These are phyloP conservation scores for Papilio demoleus DNA, from an alignment of 2,888 invertebrate species.

Conservation along the genomic window DNA sequence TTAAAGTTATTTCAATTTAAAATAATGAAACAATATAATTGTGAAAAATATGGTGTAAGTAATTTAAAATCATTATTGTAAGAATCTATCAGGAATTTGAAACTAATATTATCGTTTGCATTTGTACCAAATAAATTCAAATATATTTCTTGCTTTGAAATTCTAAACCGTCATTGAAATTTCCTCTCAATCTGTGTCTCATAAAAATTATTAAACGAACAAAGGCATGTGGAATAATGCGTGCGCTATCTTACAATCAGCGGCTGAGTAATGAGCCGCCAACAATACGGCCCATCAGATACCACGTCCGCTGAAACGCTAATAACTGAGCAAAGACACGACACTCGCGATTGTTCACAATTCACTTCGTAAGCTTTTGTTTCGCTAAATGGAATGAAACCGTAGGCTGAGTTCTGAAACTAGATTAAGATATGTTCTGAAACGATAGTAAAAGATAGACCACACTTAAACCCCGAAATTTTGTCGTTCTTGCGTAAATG, in stretches of 20 bases:
- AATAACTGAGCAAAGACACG: constrained; percentile 23
- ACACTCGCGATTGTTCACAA: constrained; percentile 23
- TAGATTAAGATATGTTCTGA: too few species aligned
- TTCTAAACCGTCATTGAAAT: constrained; percentile 21
- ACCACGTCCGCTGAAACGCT: constrained; percentile 38
- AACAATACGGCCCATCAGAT: constrained; percentile 58
- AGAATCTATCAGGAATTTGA: too few species aligned
- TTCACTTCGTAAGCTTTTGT: constrained; percentile 14
- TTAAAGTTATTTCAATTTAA: neutral
- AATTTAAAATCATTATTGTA: too few species aligned
- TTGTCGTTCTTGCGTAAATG: too few species aligned
- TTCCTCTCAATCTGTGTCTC: constrained; percentile 47
- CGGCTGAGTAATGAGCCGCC: constrained; percentile 67
- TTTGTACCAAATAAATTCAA: neutral
- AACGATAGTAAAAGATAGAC: too few species aligned
- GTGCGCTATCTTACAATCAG: constrained; percentile 66
- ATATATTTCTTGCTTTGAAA: neutral
- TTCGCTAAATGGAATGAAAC: neutral
- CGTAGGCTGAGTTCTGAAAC: neutral
- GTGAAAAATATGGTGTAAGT: neutral
- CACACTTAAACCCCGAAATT: too few species aligned
- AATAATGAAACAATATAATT: neutral
- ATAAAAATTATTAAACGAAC: constrained; percentile 57
- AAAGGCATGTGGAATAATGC: constrained; percentile 61
- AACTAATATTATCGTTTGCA: too few species aligned